Percentiles rank a stretch among this genome's conserved stretches.
These are phyloP conservation scores for Sardinella longiceps DNA, from an alignment of 2,797 vertebrate genomes.

Conservation along the genomic window DNA sequence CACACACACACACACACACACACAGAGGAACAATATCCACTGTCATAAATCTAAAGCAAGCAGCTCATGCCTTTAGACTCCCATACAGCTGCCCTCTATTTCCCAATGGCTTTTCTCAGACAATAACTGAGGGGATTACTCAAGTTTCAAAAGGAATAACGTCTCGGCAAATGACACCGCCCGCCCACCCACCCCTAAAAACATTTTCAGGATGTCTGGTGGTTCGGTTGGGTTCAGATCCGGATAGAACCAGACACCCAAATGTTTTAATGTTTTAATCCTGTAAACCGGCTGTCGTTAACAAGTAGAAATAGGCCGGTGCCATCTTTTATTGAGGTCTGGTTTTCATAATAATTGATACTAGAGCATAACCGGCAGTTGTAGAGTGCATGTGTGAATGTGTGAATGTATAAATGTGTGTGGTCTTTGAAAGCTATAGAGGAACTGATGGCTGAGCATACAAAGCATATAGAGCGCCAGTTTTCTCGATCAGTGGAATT, in stretches of 20 bases:
- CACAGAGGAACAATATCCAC: background rate
- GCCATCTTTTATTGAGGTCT: background rate
- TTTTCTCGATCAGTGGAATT: background rate
- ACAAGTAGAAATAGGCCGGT: background rate
- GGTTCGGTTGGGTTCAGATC: background rate
- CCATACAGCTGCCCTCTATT: background rate
- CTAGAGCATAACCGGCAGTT: background rate
- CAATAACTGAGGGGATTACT: background rate
- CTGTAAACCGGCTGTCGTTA: conserved; percentile 10
- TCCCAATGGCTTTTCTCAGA: background rate
- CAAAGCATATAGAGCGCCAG: background rate
- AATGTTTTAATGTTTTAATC: background rate
- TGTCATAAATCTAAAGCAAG: background rate
- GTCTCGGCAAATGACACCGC: background rate
- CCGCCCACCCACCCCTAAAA: background rate
- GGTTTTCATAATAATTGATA: conserved; percentile 1
- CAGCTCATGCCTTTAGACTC: background rate
- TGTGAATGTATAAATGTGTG: background rate
- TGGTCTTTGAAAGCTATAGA: background rate
- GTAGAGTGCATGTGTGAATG: background rate
- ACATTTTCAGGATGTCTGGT: background rate
- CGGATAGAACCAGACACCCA: background rate
- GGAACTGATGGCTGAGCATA: background rate
- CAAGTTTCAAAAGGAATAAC: background rate
- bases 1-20: background rate